A percentile compares a stretch with the other conserved stretches of the same genome.
These are phyloP conservation scores for Acanthurus leucopareius DNA, from an alignment of 2,797 vertebrate species.

Conservation along the genomic window DNA sequence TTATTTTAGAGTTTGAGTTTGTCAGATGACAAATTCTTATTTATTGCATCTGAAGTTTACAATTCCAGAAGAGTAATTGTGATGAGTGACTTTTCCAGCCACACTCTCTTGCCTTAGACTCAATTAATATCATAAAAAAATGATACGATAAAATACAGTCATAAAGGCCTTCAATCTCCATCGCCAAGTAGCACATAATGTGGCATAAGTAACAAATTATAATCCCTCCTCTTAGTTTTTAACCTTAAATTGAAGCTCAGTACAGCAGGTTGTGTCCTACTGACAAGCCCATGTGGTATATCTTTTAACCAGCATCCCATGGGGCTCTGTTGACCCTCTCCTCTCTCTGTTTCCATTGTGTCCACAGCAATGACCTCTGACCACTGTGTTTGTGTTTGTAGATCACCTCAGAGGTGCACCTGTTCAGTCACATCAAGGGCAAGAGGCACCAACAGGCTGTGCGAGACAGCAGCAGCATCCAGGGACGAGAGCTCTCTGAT, in stretches of 20 bases:
- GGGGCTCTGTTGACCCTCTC: conserved; percentile 69
- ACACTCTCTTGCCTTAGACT: neutral
- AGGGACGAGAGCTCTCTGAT: conserved; percentile 97
- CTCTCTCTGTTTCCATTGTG: conserved; percentile 70
- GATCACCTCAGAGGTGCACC: conserved; percentile 99
- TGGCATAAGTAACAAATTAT: conserved; percentile 12
- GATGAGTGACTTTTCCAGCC: neutral
- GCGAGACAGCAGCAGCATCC: conserved; percentile 98
- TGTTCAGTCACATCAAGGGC: conserved; percentile 99
- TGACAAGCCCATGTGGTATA: conserved; percentile 56
- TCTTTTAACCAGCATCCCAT: conserved; percentile 67
- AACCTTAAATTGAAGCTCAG: conserved; percentile 42
- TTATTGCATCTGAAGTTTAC: neutral
- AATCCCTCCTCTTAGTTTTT: conserved; percentile 22
- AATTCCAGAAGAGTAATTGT: neutral
- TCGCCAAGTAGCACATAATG: neutral
- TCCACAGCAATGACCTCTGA: conserved; percentile 75
- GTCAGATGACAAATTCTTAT: too few species aligned
- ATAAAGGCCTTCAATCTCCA: neutral
- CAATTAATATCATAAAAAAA: neutral
- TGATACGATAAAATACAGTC: neutral
- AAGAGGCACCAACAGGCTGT: conserved; percentile 97
- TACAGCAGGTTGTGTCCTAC: conserved; percentile 45
- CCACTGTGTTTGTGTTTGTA: conserved; percentile 83
- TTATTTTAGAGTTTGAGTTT: too few species aligned